Evolutionary conservation across 2,113 vertebrate genomes (phyloP).

Genomic region (Psittacula cyanocephala): DNA sequence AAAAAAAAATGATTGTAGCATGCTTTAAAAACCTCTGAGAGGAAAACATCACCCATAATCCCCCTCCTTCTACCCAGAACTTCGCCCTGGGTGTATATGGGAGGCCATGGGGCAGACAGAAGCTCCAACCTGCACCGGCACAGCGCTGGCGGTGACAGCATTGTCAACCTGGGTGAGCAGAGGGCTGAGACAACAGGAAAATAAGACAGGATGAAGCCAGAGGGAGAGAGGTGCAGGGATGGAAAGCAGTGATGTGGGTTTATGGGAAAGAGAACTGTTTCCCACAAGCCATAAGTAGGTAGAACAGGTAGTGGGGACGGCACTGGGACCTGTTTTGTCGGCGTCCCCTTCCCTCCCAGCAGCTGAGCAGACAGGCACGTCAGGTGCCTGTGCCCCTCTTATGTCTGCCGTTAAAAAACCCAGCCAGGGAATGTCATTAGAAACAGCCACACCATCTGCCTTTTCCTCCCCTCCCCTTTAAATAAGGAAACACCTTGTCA

Average conservation of each 20-base stretch:
- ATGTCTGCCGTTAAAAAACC: conserved; percentile 48
- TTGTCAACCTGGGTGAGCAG: not conserved
- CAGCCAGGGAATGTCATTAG: conserved; percentile 68
- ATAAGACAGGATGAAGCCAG: not conserved
- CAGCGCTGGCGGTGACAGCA: not conserved
- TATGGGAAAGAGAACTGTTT: not conserved
- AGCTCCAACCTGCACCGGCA: not conserved
- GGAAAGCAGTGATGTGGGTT: not conserved
- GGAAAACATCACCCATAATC: not conserved
- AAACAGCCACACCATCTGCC: conserved; percentile 62
- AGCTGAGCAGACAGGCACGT: conserved; percentile 35
- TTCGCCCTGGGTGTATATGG: fast-evolving
- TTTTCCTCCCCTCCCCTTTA: conserved; percentile 55
- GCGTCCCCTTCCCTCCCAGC: not conserved
- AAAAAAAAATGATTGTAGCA: not conserved
- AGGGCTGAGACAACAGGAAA: not conserved
- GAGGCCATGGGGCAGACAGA: not conserved
- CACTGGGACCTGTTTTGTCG: not conserved
- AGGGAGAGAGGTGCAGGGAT: not conserved
- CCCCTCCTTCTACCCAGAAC: not conserved
- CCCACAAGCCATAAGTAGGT: not conserved
- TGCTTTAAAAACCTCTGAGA: not conserved
- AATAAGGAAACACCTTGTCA: conserved; percentile 69
- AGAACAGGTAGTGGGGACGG: not conserved
- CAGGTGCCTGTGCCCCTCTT: conserved; percentile 57